Conservation (phyloP, 2,113 vertebrate genomes). For the Cyprinodon variegatus region DNA sequence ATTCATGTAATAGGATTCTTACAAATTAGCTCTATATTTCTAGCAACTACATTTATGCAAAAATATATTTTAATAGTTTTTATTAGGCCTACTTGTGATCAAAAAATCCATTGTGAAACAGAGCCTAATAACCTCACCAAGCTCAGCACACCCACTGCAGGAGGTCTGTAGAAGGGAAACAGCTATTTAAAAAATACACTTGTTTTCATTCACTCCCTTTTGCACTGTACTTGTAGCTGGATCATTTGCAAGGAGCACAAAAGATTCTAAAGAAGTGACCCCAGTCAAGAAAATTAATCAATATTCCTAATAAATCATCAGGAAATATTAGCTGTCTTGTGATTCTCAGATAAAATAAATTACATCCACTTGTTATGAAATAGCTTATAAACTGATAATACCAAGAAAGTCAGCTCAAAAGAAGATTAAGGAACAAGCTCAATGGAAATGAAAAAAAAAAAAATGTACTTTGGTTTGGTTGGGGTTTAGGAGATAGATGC, state of each 20-base stretch:
- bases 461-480: constrained; percentile 78
- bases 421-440: constrained; percentile 35
- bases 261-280: constrained; percentile 22
- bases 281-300: constrained; percentile 43
- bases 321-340: constrained; percentile 14
- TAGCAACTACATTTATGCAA: constrained; percentile 67
- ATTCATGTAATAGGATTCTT: constrained; percentile 57
- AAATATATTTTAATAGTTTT: constrained; percentile 71
- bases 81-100: constrained; percentile 45
- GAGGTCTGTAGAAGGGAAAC: constrained; percentile 56
- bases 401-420: constrained; percentile 26
- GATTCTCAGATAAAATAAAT: constrained; percentile 19
- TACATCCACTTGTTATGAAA: constrained; percentile 12
- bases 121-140: constrained; percentile 43
- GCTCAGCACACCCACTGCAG: constrained; percentile 34
- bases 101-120: constrained; percentile 46
- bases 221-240: constrained; percentile 24
- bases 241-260: constrained; percentile 23
- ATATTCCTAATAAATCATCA: constrained; percentile 25
- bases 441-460: constrained; percentile 32
- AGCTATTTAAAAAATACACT: constrained; percentile 79
- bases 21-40: constrained; percentile 49
- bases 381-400: constrained; percentile 42
- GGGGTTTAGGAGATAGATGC: constrained; percentile 33
- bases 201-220: constrained; percentile 34